Evolutionary conservation across 2,113 vertebrate genomes (phyloP).

Genomic region (Scomber scombrus): DNA sequence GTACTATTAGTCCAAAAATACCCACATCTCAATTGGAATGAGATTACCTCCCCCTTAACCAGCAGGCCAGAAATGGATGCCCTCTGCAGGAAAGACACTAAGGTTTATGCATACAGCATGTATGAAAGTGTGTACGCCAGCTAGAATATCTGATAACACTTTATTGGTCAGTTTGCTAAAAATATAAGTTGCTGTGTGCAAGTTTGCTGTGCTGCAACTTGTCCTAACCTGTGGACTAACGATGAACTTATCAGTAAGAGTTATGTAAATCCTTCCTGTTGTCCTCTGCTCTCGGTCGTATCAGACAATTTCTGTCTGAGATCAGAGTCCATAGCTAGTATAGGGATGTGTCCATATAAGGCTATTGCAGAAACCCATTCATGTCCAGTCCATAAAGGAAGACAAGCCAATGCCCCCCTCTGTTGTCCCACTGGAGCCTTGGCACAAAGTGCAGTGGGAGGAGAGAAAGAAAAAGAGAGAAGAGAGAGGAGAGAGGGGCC

Average conservation of each 20-base stretch:
- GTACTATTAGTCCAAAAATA: slow-evolving; percentile 35
- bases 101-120: slow-evolving; percentile 64
- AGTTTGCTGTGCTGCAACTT: slow-evolving; percentile 52
- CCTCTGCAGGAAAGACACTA: slow-evolving; percentile 55
- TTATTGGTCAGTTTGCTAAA: slow-evolving; percentile 25
- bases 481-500: slow-evolving; percentile 29
- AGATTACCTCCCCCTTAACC: slow-evolving; percentile 32
- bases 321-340: slow-evolving; percentile 37
- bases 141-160: slow-evolving; percentile 33
- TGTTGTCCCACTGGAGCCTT: slow-evolving; percentile 55
- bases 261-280: slow-evolving; percentile 47
- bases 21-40: slow-evolving; percentile 24
- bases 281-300: slow-evolving; percentile 31
- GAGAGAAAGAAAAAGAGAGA: slow-evolving; percentile 28
- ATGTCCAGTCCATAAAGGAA: slow-evolving; percentile 63
- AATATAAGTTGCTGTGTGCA: slow-evolving; percentile 46
- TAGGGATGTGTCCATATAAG: slow-evolving; percentile 68
- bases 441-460: slow-evolving; percentile 64
- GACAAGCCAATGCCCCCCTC: slow-evolving; percentile 55
- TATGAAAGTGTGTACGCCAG: slow-evolving; percentile 58
- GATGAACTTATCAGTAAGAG: slow-evolving; percentile 26
- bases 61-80: slow-evolving; percentile 32
- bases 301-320: not conserved
- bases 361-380: slow-evolving; percentile 66
- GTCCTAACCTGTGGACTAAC: slow-evolving; percentile 18